Base-by-base conservation (phyloP, 2,888 invertebrate genomes). In the Oligia fasciuncula region DNA sequence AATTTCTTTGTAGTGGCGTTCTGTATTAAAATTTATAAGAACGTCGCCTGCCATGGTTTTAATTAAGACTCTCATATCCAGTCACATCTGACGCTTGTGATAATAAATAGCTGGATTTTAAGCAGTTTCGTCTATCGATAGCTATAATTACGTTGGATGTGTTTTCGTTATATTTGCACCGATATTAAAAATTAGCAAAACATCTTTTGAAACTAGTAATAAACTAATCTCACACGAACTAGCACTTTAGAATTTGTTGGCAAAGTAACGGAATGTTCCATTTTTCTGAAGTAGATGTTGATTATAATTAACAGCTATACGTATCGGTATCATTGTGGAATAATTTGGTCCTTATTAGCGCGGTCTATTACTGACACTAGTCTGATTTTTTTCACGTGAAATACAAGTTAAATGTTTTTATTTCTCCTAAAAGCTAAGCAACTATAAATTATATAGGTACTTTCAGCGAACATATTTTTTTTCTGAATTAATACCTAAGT, bases 61-160 rank as follows among this genome's bases (percentile, higher is more conserved):
- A 92, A 92, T 92, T 92, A 92, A 92, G 83, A 75, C 79, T 87
- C 88, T 90, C 88, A 91, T 89, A 91, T 88, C 89, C 84, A 91
- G 88, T 88, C 89, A 87, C 88, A 92, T 91, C 90, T 89, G 91
- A 88, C 86, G 89, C 85, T 69, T 69, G 57, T 35, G 72, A 79
- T 85, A 79, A 90, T 83, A 84, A 88, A 90, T 86, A 81, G 79
- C 73, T 71, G 29, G 81, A 68, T 76, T 85, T 87, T 81, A 80
- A 80, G 74, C 75, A 80, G 71, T 68, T 72, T 74, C 2, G 19
- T 76, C 74, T 72, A 80, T 80, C 54, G 75, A 80, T 79, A 73
- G 62, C 14, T 35, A 19, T 29, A 29, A 29, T n/a, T 57, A 23
- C 5, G 14, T 23, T 57, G 29, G 6, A 8, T 4, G 11, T 23